These are phyloP conservation scores for Rhamphomyia laevipes DNA, from an alignment of 2,888 invertebrate species.

Conservation along the genomic window DNA sequence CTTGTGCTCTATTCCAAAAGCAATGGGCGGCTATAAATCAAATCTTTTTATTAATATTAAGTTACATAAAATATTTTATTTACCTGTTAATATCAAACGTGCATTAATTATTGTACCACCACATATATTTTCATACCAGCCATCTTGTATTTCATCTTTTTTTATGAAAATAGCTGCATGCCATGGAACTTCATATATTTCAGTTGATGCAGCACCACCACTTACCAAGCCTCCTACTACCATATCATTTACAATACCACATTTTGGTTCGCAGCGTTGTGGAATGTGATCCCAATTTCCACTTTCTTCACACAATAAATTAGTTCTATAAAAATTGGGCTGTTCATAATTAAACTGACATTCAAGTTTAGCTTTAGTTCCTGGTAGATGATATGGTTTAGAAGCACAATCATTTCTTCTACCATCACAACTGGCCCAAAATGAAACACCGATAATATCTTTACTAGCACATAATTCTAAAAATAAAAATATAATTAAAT, in stretches of 20 bases:
- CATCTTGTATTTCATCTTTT: not conserved
- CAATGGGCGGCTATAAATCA: constrained; percentile 13
- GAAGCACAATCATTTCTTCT: too few species aligned
- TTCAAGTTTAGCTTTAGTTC: too few species aligned
- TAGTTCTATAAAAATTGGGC: too few species aligned
- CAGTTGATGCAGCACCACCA: constrained; percentile 7
- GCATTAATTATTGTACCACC: constrained; percentile 18
- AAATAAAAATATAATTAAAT: too few species aligned
- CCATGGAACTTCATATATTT: constrained; percentile 18
- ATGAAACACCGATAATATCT: too few species aligned
- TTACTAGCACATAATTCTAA: too few species aligned
- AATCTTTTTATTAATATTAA: too few species aligned
- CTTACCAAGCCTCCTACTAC: too few species aligned
- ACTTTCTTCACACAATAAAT: constrained; percentile 8
- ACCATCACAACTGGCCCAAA: too few species aligned
- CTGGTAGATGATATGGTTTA: too few species aligned
- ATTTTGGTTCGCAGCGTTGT: constrained; percentile 7
- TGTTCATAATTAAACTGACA: too few species aligned
- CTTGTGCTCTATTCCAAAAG: constrained; percentile 7
- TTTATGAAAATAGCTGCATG: constrained; percentile 15
- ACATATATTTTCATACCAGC: constrained; percentile 13
- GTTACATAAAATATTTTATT: not conserved
- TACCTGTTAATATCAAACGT: constrained; percentile 16
- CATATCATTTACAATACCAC: constrained; percentile 12
- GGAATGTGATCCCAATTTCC: constrained; percentile 6